phyloP scores from a whole-genome alignment of 2,113 vertebrate species.

The Sterna hirundo region DNA sequence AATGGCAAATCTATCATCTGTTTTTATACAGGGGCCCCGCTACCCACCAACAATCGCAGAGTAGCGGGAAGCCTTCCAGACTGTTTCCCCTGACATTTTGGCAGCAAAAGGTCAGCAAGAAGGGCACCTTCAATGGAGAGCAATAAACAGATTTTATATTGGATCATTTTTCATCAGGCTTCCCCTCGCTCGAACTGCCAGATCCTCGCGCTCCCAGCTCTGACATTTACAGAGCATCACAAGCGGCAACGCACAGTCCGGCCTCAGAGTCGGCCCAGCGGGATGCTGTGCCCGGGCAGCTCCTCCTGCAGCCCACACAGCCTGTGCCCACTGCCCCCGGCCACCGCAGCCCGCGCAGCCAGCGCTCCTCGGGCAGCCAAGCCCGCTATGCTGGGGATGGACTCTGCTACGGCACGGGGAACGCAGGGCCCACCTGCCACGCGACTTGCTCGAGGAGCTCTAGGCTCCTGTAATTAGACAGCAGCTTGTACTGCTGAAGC shows the following conservation, averaged over 20 bases:
- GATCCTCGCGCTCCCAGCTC: neutral
- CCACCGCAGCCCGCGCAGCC: neutral
- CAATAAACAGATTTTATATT: slow-evolving; percentile 63
- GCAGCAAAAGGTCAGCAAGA: slow-evolving; percentile 57
- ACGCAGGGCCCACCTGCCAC: accelerated
- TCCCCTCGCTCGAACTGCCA: neutral
- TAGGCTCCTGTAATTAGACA: neutral
- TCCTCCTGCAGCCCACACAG: neutral
- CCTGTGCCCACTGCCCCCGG: neutral
- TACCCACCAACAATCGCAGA: neutral
- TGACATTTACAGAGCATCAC: slow-evolving; percentile 59
- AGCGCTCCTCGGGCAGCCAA: neutral
- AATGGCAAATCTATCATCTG: slow-evolving; percentile 51
- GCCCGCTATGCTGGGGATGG: neutral
- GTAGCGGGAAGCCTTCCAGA: slow-evolving; percentile 4
- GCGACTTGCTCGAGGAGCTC: accelerated
- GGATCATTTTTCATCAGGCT: slow-evolving; percentile 44
- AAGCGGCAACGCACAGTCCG: neutral
- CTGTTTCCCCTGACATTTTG: slow-evolving; percentile 62
- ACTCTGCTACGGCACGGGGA: accelerated
- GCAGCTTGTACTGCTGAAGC: neutral
- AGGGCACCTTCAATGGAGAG: slow-evolving; percentile 47
- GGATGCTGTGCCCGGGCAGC: neutral
- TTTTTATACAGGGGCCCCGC: neutral
- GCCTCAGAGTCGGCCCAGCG: neutral